Percentiles rank a stretch among this genome's conserved stretches.
phyloP scores from a whole-genome alignment of 2,797 vertebrate genomes.

The Pangasius macronema region DNA sequence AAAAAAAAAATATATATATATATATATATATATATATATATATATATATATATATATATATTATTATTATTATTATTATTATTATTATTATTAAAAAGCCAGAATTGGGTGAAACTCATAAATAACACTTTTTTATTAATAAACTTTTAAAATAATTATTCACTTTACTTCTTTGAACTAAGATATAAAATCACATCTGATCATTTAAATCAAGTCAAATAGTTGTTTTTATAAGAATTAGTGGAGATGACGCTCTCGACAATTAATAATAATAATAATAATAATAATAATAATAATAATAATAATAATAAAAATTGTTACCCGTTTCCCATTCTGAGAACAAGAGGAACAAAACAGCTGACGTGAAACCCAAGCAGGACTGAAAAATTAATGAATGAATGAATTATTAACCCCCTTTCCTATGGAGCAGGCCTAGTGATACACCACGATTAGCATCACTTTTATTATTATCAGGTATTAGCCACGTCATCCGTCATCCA shows the following conservation, averaged over 20 bases:
- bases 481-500: slow-evolving; percentile 51
- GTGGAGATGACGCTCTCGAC: too few species aligned
- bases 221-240: neutral
- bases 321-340: neutral
- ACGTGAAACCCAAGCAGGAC: slow-evolving; percentile 63
- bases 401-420: slow-evolving; percentile 59
- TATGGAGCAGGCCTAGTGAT: slow-evolving; percentile 78
- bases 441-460: slow-evolving; percentile 73
- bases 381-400: slow-evolving; percentile 84
- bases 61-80: neutral
- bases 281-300: neutral
- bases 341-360: slow-evolving; percentile 35
- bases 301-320: neutral
- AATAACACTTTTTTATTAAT: neutral
- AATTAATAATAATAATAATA: neutral
- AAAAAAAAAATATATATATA: too few species aligned
- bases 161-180: neutral
- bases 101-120: neutral
- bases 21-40: too few species aligned
- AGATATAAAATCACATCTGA: neutral
- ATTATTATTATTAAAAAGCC: too few species aligned
- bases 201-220: neutral
- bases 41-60: neutral
- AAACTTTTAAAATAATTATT: neutral
- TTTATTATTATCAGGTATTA: slow-evolving; percentile 63